Conservation (phyloP, 1,140 invertebrate genomes). For the Neodiprion lecontei region DNA sequence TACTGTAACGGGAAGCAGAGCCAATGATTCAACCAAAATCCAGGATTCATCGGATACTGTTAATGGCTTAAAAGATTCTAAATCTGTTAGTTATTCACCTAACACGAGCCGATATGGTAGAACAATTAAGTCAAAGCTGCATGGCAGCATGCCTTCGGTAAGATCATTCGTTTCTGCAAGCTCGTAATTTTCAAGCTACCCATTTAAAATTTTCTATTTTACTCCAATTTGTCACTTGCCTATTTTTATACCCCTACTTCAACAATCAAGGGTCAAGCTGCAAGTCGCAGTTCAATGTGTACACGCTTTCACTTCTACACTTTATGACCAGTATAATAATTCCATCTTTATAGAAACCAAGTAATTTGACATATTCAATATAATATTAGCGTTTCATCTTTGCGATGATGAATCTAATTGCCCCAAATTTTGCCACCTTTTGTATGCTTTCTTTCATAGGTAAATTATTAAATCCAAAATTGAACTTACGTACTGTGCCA, state of each 20-base stretch:
- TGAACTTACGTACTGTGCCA: too few species aligned
- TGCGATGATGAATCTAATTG: too few species aligned
- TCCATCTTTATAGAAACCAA: too few species aligned
- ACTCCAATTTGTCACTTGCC: background rate
- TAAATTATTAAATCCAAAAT: too few species aligned
- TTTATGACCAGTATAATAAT: background rate
- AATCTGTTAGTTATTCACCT: conserved; percentile 10
- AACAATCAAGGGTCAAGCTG: background rate
- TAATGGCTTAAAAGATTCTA: conserved; percentile 3
- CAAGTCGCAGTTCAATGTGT: background rate
- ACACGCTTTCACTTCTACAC: background rate
- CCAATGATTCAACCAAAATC: background rate
- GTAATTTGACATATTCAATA: too few species aligned
- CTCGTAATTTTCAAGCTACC: too few species aligned
- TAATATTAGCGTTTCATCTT: too few species aligned
- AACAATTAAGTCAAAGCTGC: conserved; percentile 30
- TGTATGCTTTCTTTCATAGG: too few species aligned
- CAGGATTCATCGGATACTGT: conserved; percentile 5
- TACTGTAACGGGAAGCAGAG: background rate
- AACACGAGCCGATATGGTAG: conserved; percentile 36
- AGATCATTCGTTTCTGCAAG: background rate
- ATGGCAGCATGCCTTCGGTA: conserved; percentile 11
- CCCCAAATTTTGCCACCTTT: too few species aligned
- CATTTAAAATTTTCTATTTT: conserved; percentile 29
- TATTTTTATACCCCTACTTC: background rate